phyloP scores from a whole-genome alignment of 30 jellyfish, hydroid and myxozoan genomes.

The Turritopsis rubra region DNA sequence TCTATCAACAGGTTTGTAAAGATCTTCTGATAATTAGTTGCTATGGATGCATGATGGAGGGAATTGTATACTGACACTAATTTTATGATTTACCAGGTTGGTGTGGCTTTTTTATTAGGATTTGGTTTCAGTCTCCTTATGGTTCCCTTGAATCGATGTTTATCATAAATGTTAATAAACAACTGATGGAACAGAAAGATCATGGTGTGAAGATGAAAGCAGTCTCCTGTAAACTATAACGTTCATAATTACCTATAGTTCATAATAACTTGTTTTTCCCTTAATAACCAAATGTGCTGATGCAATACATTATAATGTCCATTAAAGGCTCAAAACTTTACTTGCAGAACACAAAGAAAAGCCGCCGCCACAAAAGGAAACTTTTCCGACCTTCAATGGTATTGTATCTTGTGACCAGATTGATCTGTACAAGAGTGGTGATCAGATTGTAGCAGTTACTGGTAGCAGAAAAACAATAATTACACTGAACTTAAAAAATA shows the following conservation, averaged over 20 bases:
- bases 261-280: too few species aligned
- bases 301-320: too few species aligned
- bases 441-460: too few species aligned
- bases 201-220: slow-evolving; percentile 81
- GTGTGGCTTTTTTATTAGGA: slow-evolving; percentile 79
- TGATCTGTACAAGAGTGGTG: too few species aligned
- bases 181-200: slow-evolving; percentile 81
- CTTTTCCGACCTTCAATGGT: slow-evolving; percentile 59
- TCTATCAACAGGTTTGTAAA: slow-evolving; percentile 65
- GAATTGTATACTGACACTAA: too few species aligned
- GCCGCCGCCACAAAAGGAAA: too few species aligned
- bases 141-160: slow-evolving; percentile 83
- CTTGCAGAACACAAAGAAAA: slow-evolving; percentile 73
- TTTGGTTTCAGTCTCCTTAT: slow-evolving; percentile 61
- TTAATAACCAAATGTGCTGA: too few species aligned
- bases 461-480: too few species aligned
- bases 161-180: slow-evolving; percentile 47
- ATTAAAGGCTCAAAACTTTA: slow-evolving; percentile 34
- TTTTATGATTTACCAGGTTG: slow-evolving; percentile 91
- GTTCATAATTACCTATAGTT: too few species aligned
- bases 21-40: neutral
- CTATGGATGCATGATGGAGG: neutral
- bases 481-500: too few species aligned
- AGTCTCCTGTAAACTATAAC: too few species aligned
- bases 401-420: too few species aligned